Conservation (phyloP, 2,797 vertebrate species). For the Gymnoscopelus microlampas region DNA sequence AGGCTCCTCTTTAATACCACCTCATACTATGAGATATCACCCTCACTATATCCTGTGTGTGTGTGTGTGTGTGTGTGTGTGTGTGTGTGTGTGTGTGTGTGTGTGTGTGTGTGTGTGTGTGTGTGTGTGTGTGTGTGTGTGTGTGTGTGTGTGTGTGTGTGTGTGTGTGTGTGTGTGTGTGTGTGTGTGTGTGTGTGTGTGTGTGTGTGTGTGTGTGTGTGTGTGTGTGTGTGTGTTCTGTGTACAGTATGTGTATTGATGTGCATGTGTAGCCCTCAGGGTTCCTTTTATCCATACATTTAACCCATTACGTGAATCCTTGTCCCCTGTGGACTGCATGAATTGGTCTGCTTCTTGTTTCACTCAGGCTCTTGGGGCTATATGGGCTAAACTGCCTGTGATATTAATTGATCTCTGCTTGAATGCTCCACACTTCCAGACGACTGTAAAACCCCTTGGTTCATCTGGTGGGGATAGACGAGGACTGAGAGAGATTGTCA, state of each 20-base stretch:
- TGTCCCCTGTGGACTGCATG: conserved; percentile 23
- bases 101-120: no score
- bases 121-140: no score
- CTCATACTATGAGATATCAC: no score
- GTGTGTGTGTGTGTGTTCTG: neutral
- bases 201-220: no score
- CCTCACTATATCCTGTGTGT: no score
- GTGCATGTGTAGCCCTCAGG: conserved; percentile 26
- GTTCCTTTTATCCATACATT: conserved; percentile 46
- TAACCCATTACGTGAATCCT: conserved; percentile 4
- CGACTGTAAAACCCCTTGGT: conserved; percentile 22
- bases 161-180: no score
- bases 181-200: no score
- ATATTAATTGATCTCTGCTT: conserved; percentile 52
- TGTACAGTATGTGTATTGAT: neutral
- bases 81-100: no score
- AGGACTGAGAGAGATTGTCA: conserved; percentile 36
- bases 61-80: no score
- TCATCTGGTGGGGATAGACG: conserved; percentile 33
- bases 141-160: neutral
- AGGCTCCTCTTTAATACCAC: conserved; percentile 6
- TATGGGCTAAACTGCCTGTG: conserved; percentile 38
- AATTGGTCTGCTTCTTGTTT: no score
- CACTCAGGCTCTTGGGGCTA: conserved; percentile 27
- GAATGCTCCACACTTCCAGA: conserved; percentile 29